Evolutionary conservation across 2,888 invertebrate genomes (phyloP).

Genomic region (Torymus tubicola): DNA sequence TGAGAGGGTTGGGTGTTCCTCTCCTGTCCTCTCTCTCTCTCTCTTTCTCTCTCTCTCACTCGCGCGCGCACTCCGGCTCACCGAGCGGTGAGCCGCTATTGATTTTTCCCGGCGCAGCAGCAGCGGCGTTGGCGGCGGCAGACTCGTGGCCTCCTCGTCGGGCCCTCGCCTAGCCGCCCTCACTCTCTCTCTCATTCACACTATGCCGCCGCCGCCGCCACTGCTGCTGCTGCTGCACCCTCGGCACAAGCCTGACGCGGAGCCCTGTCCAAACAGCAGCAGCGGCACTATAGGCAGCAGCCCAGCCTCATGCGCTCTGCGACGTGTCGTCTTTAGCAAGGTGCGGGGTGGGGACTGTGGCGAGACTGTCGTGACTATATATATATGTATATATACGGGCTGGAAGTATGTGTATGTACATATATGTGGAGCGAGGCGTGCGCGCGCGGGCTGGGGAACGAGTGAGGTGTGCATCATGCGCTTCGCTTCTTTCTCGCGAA

Average conservation of each 20-base stretch:
- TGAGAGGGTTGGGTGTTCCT: conserved; percentile 68
- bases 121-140: conserved; percentile 58
- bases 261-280: conserved; percentile 8
- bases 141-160: conserved; percentile 73
- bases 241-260: conserved; percentile 36
- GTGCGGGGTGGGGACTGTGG: background rate
- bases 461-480: too few species aligned
- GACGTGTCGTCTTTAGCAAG: background rate
- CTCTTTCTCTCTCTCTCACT: too few species aligned
- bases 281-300: too few species aligned
- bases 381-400: conserved; percentile 4
- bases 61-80: conserved; percentile 68
- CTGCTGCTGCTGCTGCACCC: conserved; percentile 37
- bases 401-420: too few species aligned
- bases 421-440: too few species aligned
- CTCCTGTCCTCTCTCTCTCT: conserved; percentile 53
- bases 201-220: conserved; percentile 58
- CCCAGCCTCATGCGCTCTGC: background rate
- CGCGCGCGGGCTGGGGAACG: too few species aligned
- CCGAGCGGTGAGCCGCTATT: conserved; percentile 69
- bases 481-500: conserved; percentile 23
- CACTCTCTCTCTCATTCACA: conserved; percentile 51
- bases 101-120: conserved; percentile 73
- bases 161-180: conserved; percentile 59
- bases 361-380: conserved; percentile 28